Base-by-base conservation (phyloP, 1,140 invertebrate genomes). In the Drosophila quadrilineata region DNA sequence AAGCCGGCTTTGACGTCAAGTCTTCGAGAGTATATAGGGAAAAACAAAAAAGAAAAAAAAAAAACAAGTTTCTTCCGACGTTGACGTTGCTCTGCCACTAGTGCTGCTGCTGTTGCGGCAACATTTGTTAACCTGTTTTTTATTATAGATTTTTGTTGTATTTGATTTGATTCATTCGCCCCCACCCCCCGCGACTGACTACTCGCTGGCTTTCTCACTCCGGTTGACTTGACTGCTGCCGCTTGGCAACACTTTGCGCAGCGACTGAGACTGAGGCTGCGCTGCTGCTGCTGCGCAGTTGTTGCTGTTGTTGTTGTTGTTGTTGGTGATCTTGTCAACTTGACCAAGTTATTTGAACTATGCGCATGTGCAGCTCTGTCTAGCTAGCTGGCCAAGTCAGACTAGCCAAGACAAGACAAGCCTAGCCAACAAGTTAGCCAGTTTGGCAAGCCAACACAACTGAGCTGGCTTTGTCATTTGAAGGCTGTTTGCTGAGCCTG, bases 261-360 rank as follows among this genome's bases (percentile, higher is more conserved):
- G n/a, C n/a, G n/a, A n/a, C n/a, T n/a, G n/a, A n/a, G n/a, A n/a
- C n/a, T n/a, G n/a, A n/a, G n/a, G 62, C 19, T 22, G 56, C 21
- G 62, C 19, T 22, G 56, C 21, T 17, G 35, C 16, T 35, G 38
- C 26, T 41, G 45, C 58, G n/a, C n/a, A n/a, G n/a, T n/a, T 50
- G 24, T 43, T 36, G 52, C 56, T 41, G 41, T 41, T 29, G 54
- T 54, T 35, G 57, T 56, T 54, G 53, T 56, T 53, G 52, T 69
- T 73, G 54, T 49, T 46, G 79, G 59, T 84, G 77, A 84, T 84
- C 77, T 84, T 84, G 79, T 84, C 79, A 84, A 79, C 80, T 85
- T 84, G 79, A 84, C 79, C 79, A 84, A 84, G 79, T 84, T 84
- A 84, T 85, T 84, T 85, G 79, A 79, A 86, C 79, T 79, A 86